Evolutionary conservation across 1,140 invertebrate genomes (phyloP), one percentile per base, ranked within the genome.

Genomic region (Tetraneura akinire): DNA sequence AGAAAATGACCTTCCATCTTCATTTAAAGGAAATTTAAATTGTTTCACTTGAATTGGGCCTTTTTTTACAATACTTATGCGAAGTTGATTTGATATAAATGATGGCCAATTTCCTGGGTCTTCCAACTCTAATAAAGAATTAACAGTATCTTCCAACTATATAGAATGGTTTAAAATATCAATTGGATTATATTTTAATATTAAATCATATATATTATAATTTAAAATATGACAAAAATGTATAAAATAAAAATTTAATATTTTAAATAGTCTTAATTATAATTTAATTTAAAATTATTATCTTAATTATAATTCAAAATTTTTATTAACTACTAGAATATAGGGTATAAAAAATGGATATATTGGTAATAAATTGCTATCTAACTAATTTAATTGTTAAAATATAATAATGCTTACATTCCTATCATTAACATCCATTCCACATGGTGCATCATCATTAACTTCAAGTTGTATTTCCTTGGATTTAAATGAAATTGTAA

Each of bases 21-120:
- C 60, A 64, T 64, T 37, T 3, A 23, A 13, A 47, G 11, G 66
- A 68, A 68, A 68, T 68, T 66, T 66, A 42, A 66, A 66, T 42
- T 66, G 42, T 66, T 66, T 66, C 0, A 66, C 11, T 66, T 66
- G 64, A 66, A 66, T 45, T 66, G n/a, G 64, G 18, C 37, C 37
- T n/a, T 1, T 45, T 66, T 66, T 66, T 37, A 26, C 10, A 21
- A 66, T 66, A 23, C 18, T 10, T 11, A 21, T 42, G 45, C n/a
- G 9, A 66, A 21, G 13, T 0, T 66, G 18, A 4, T 18, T 66
- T 14, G 42, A 32, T 42, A 45, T 66, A 66, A 42, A 32, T 42
- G 18, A 66, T 66, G 62, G 62, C 37, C 32, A 66, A 66, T 37
- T 64, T n/a, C 14, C 0, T 64, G 62, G 62, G 14, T 64, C 62